Percentiles rank a stretch among this genome's conserved stretches.
Evolutionary conservation across 2,888 invertebrate genomes (phyloP).

Genomic region (Smittia sp.): DNA sequence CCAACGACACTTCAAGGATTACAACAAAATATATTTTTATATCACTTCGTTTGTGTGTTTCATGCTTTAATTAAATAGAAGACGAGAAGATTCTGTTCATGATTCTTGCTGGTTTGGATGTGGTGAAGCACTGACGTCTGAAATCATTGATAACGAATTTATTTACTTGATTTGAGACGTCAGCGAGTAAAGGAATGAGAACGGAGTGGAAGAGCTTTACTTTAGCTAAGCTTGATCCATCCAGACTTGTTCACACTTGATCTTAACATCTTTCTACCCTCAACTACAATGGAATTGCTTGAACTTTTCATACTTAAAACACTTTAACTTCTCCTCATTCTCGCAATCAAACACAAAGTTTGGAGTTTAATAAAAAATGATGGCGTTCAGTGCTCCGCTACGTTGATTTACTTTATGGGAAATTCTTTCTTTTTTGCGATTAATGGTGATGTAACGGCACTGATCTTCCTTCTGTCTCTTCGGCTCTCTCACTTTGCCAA

Average conservation of each 20-base stretch:
- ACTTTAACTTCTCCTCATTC: background rate
- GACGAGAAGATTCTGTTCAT: background rate
- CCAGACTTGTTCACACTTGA: too few species aligned
- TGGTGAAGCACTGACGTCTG: too few species aligned
- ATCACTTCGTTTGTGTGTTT: background rate
- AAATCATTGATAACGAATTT: too few species aligned
- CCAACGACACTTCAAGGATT: background rate
- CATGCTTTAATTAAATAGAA: constrained; percentile 8
- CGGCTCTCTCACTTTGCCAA: constrained; percentile 62
- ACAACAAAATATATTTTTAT: constrained; percentile 8
- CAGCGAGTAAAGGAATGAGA: too few species aligned
- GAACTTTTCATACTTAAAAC: background rate
- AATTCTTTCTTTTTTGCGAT: background rate
- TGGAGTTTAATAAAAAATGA: background rate
- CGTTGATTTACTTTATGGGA: background rate
- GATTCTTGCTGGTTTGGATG: background rate
- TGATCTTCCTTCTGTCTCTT: background rate
- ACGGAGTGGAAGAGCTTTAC: too few species aligned
- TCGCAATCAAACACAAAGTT: background rate
- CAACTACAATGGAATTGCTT: too few species aligned
- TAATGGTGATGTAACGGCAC: background rate
- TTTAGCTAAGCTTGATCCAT: too few species aligned
- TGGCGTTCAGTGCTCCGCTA: background rate
- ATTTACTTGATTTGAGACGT: too few species aligned
- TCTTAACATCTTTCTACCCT: too few species aligned